Evolutionary conservation across 2,113 vertebrate genomes (phyloP).

Genomic region (Scartelaos histophorus): DNA sequence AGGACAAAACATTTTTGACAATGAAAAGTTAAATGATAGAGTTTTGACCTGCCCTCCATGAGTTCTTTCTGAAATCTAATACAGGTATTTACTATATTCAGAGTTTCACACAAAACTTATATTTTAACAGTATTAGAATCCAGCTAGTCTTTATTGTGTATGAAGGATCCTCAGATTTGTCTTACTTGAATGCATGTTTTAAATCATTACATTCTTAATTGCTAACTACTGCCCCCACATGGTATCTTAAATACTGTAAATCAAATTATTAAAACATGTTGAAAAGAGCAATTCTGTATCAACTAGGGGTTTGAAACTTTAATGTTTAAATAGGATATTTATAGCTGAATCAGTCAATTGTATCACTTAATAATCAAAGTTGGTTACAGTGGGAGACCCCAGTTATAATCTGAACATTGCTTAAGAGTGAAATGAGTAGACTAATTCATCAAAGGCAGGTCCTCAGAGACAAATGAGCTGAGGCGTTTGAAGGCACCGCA

Average conservation of each 20-base stretch:
- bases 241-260: slow-evolving; percentile 18
- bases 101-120: too few relatives aligned
- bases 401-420: slow-evolving; percentile 22
- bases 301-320: not conserved
- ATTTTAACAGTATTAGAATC: too few relatives aligned
- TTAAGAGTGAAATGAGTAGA: slow-evolving; percentile 19
- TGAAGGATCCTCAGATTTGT: not conserved
- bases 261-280: not conserved
- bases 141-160: not conserved
- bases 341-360: not conserved
- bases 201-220: not conserved
- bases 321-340: not conserved
- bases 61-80: too few relatives aligned
- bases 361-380: not conserved
- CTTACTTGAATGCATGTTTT: not conserved
- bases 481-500: not conserved
- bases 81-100: too few relatives aligned
- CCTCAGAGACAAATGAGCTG: slow-evolving; percentile 14
- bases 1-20: too few relatives aligned
- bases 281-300: not conserved
- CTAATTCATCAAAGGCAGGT: slow-evolving; percentile 27
- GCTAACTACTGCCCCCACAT: slow-evolving; percentile 32
- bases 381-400: slow-evolving; percentile 2
- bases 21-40: too few relatives aligned
- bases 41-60: too few relatives aligned